Base-by-base conservation (phyloP, 2,888 invertebrate species). In the Anorthoa munda region DNA sequence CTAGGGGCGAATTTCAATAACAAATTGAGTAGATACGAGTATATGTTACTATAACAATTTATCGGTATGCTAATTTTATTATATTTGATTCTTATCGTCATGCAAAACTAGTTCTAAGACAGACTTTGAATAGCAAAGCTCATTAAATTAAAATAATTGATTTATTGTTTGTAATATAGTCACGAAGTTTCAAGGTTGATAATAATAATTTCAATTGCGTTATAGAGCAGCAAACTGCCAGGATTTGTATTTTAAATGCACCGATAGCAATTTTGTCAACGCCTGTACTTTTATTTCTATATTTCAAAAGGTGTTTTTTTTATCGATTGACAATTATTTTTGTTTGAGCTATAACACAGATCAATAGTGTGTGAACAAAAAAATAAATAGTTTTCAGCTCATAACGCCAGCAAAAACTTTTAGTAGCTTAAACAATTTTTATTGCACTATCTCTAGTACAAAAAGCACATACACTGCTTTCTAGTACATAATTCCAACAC, bases 1-100 rank as follows among this genome's bases (percentile, higher is more conserved):
- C 83, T 81, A 77, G 71, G 72, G 58, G 53, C 48, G 12, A 74
- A 74, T 75, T 79, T 79, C 59, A 79, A 63, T 69, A 21, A 66
- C 53, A 61, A 53, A 80, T 64, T 60, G 66, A 76, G 77, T 79
- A 63, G 18, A 58, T 50, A 60, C 12, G 48, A 61, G 65, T 72
- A 67, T 45, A 64, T 53, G 18, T 74, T 56, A 46, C 26, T 26
- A 56, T 15, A 31, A 74, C 12, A 81, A 68, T 79, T 51, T 51
- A 65, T 65, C 0, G 26, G 46, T 61, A 58, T 48, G 39, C 50
- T 79, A 59, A 64, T 72, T 64, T 48, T 45, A 64, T 76, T 73
- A 73, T 45, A 79, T 65, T 55, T 45, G 48, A 79, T 80, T 17
- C n/a, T 73, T 73, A 77, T 70, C 77, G 26, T 53, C 17, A 53